Base-by-base conservation (phyloP, 1,140 invertebrate genomes). In the Tribolium madens region DNA sequence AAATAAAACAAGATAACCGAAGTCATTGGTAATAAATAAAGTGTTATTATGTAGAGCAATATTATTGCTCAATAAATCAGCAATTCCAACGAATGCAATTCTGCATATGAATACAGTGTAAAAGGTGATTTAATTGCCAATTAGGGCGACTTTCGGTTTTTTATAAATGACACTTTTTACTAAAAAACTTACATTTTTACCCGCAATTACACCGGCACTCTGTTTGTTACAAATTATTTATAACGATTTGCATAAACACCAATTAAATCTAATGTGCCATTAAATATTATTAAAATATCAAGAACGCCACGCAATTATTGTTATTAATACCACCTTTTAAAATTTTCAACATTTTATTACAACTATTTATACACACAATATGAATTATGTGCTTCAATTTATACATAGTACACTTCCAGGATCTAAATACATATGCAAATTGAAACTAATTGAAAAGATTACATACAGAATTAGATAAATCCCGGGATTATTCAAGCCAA, bases 51-150 rank as follows among this genome's bases (percentile, higher is more conserved):
- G 70, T 73, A 73, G 70, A 73, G 70, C 70, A 73, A 73, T 73
- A 73, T 73, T 73, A 73, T 73, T 73, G 50, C 70, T 73, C 70
- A 73, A 73, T 73, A 73, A 73, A 73, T 73, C 70, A 73, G 50
- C 50, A 73, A 73, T 73, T 73, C 70, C 70, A 73, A 52, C 50
- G 70, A 73, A 73, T 50, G 70, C 70, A 73, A 52, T 73, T 73
- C 70, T 73, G 70, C 70, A 73, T 73, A 73, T 73, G 70, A 73
- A 73, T 73, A 73, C 47, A 52, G 70, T 73, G 50, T 50, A 73
- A 73, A 73, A 73, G 70, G 47, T 53, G 31, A 73, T 73, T 73
- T 73, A 73, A 73, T 73, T 73, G 70, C 70, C 70, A 73, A 73
- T 73, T 73, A 73, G 70, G 70, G 50, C 70, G 31, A 50, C 13